Conservation (phyloP, 2,888 invertebrate species). For the Oxyteleia sp. region DNA sequence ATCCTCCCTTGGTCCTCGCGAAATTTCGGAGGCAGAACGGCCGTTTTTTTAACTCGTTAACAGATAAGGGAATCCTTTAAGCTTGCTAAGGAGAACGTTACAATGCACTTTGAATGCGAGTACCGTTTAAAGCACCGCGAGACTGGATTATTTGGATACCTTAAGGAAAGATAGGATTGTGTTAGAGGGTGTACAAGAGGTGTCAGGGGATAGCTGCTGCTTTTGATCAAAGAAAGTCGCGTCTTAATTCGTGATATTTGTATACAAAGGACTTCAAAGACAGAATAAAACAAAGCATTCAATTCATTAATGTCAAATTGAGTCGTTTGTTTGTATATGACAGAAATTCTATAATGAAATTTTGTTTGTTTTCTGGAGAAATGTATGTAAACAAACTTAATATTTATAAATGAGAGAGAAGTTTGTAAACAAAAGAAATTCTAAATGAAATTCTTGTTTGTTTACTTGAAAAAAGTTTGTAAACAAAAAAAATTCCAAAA, state of each 20-base stretch:
- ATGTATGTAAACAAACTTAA: no score
- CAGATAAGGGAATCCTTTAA: conserved; percentile 70
- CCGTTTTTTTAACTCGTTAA: conserved; percentile 56
- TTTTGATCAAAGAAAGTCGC: conserved; percentile 37
- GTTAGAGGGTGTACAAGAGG: conserved; percentile 14
- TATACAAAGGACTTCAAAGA: not conserved
- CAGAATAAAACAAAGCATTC: not conserved
- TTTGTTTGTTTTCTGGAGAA: no score
- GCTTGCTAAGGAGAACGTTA: conserved; percentile 62
- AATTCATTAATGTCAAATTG: no score
- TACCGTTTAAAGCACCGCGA: conserved; percentile 47
- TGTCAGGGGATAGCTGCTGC: not conserved
- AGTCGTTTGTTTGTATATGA: no score
- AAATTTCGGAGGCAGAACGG: conserved; percentile 15
- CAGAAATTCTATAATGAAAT: no score
- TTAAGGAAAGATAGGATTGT: conserved; percentile 44
- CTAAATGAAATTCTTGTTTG: no score
- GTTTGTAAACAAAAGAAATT: no score
- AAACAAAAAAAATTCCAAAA: no score
- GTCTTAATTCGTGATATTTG: conserved; percentile 6
- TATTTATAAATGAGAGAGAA: no score
- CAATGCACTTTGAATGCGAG: conserved; percentile 66
- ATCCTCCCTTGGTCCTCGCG: not conserved
- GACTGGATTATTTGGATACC: conserved; percentile 48
- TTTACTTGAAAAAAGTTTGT: no score